phyloP scores from a whole-genome alignment of 2,888 invertebrate genomes.

The Dendrolimus houi region DNA sequence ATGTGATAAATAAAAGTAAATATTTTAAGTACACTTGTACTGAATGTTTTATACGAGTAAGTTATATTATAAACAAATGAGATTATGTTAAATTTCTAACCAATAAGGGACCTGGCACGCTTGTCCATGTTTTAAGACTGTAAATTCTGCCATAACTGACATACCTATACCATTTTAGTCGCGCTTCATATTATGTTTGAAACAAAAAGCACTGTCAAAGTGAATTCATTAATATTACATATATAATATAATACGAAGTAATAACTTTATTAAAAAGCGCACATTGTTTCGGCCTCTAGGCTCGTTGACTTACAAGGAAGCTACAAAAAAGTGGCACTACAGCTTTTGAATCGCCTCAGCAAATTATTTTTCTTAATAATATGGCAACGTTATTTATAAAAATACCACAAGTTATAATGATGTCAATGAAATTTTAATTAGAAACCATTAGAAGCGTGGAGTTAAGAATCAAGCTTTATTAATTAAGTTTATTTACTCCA shows the following conservation, averaged over 20 bases:
- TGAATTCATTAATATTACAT: background rate
- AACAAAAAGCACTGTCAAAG: background rate
- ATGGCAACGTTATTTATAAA: slow-evolving; percentile 5
- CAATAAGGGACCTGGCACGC: background rate
- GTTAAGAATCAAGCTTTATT: slow-evolving; percentile 29
- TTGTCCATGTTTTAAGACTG: too few relatives aligned
- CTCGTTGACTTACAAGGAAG: background rate
- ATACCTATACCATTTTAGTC: background rate
- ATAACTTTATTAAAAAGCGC: background rate
- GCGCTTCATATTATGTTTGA: background rate
- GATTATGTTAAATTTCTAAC: background rate
- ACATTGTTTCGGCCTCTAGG: background rate
- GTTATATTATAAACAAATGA: too few relatives aligned
- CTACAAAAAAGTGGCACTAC: background rate
- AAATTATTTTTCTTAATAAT: slow-evolving; percentile 4
- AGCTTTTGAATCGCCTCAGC: background rate
- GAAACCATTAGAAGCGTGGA: slow-evolving; percentile 10
- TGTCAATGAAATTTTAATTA: slow-evolving; percentile 23
- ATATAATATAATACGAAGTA: background rate
- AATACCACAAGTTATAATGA: slow-evolving; percentile 10
- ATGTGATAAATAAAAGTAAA: too few relatives aligned
- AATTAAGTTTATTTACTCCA: slow-evolving; percentile 31
- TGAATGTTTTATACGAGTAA: too few relatives aligned
- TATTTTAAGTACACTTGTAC: too few relatives aligned
- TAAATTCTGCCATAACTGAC: background rate